phyloP scores from a whole-genome alignment of 2,888 invertebrate species.

The Aporophyla nigra region DNA sequence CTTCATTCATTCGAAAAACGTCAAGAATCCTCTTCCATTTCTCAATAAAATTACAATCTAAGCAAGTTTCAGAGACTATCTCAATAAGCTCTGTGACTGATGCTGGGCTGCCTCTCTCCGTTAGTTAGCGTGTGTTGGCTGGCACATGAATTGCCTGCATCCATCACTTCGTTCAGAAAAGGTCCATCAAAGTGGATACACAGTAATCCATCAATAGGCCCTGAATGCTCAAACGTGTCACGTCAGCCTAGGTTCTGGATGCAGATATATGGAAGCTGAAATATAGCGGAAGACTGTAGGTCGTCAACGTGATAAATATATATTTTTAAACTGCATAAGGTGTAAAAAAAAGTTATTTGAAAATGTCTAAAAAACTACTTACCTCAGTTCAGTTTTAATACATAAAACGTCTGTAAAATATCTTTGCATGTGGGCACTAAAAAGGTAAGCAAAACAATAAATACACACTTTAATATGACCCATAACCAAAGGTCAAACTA shows the following conservation, averaged over 20 bases:
- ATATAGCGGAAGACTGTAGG: slow-evolving; percentile 10
- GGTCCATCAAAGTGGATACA: slow-evolving; percentile 52
- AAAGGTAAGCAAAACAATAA: not conserved
- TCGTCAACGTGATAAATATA: not conserved
- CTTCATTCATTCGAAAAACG: not conserved
- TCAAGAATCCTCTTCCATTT: not conserved
- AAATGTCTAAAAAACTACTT: too few species aligned
- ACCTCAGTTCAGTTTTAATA: not conserved
- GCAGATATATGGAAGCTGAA: slow-evolving; percentile 15
- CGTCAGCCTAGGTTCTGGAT: slow-evolving; percentile 30
- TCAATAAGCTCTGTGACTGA: slow-evolving; percentile 26
- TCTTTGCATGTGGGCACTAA: not conserved
- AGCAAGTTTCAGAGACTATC: slow-evolving; percentile 5
- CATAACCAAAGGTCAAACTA: not conserved
- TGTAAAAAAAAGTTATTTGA: too few species aligned
- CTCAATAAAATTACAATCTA: slow-evolving; percentile 11
- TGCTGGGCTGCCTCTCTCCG: slow-evolving; percentile 22
- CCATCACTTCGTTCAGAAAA: slow-evolving; percentile 51
- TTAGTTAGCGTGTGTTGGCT: slow-evolving; percentile 33
- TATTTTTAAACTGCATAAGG: not conserved
- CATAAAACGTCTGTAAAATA: not conserved
- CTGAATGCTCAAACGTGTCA: slow-evolving; percentile 38
- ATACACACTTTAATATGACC: not conserved
- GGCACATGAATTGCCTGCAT: slow-evolving; percentile 39
- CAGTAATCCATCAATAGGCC: slow-evolving; percentile 47